Percentiles rank a stretch among this genome's conserved stretches.
phyloP scores from a whole-genome alignment of 2,797 vertebrate species.

The Leptoclinus maculatus region DNA sequence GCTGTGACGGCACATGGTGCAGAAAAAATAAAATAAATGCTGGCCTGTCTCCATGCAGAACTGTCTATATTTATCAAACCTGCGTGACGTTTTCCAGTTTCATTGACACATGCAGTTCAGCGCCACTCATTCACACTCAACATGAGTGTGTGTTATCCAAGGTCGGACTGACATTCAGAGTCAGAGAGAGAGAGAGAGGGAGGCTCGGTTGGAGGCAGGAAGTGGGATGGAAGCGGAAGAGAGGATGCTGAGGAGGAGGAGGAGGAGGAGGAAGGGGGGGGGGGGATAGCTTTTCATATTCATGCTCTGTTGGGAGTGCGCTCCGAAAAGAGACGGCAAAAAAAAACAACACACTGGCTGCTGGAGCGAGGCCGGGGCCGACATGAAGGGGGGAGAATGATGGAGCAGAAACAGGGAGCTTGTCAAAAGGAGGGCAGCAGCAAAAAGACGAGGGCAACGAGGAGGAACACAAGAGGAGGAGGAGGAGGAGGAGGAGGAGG shows the following conservation, averaged over 20 bases:
- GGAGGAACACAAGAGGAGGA: slow-evolving; percentile 53
- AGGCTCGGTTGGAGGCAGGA: slow-evolving; percentile 27
- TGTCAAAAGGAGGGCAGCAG: slow-evolving; percentile 75
- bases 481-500: slow-evolving; percentile 13
- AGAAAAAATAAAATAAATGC: slow-evolving; percentile 14
- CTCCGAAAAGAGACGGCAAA: slow-evolving; percentile 49
- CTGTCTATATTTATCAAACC: slow-evolving; percentile 69
- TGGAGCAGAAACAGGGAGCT: slow-evolving; percentile 77
- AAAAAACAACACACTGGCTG: slow-evolving; percentile 19
- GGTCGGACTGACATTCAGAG: slow-evolving; percentile 66
- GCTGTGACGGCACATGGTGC: slow-evolving; percentile 47
- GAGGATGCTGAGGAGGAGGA: slow-evolving; percentile 6
- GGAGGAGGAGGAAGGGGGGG: background rate
- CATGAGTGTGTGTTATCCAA: slow-evolving; percentile 61
- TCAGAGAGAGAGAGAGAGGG: slow-evolving; percentile 9
- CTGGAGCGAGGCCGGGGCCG: slow-evolving; percentile 66
- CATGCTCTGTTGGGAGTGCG: slow-evolving; percentile 68
- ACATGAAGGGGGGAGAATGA: slow-evolving; percentile 71
- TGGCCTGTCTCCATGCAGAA: slow-evolving; percentile 75
- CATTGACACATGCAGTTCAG: slow-evolving; percentile 62
- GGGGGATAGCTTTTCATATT: slow-evolving; percentile 59
- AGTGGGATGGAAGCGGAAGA: slow-evolving; percentile 52
- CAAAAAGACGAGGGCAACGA: slow-evolving; percentile 69
- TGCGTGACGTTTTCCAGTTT: slow-evolving; percentile 47
- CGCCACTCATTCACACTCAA: slow-evolving; percentile 61